These are phyloP conservation scores for Tetramorium parvispinum DNA, from an alignment of 1,140 invertebrate species.

Conservation along the genomic window DNA sequence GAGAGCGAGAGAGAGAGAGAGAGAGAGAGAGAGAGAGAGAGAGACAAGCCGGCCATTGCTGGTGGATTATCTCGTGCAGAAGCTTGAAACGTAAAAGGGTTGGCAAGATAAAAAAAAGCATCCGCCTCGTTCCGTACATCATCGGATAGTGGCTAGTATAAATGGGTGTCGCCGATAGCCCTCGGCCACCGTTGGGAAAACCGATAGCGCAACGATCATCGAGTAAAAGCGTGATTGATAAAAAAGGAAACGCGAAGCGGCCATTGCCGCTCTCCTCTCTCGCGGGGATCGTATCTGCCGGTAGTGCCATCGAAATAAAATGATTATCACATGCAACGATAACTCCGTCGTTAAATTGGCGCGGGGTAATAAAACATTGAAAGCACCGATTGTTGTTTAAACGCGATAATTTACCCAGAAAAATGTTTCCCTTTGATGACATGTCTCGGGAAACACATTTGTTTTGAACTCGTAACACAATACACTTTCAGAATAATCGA, in stretches of 20 bases:
- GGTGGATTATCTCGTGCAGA: constrained; percentile 38
- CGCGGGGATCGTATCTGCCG: constrained; percentile 53
- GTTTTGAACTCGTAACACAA: neutral
- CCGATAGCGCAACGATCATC: constrained; percentile 76
- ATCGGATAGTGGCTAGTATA: constrained; percentile 39
- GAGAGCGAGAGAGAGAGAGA: constrained; percentile 7
- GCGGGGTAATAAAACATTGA: constrained; percentile 33
- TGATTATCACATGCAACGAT: constrained; percentile 39
- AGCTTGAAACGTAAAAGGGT: constrained; percentile 36
- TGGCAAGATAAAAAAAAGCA: constrained; percentile 60
- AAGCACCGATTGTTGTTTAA: constrained; percentile 24
- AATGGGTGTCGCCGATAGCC: constrained; percentile 51
- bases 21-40: neutral
- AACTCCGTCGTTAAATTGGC: constrained; percentile 39
- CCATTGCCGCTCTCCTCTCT: constrained; percentile 35
- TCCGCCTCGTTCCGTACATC: constrained; percentile 36
- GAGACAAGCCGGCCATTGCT: neutral
- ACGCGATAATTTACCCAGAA: constrained; percentile 7
- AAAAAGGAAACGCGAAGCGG: constrained; percentile 61
- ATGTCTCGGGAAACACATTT: neutral
- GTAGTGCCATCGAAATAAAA: constrained; percentile 34
- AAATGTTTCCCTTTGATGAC: neutral
- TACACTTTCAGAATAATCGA: neutral
- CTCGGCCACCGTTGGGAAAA: constrained; percentile 44
- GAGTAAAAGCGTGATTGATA: constrained; percentile 78